phyloP scores from a whole-genome alignment of 1,140 invertebrate genomes.

The Battus philenor region DNA sequence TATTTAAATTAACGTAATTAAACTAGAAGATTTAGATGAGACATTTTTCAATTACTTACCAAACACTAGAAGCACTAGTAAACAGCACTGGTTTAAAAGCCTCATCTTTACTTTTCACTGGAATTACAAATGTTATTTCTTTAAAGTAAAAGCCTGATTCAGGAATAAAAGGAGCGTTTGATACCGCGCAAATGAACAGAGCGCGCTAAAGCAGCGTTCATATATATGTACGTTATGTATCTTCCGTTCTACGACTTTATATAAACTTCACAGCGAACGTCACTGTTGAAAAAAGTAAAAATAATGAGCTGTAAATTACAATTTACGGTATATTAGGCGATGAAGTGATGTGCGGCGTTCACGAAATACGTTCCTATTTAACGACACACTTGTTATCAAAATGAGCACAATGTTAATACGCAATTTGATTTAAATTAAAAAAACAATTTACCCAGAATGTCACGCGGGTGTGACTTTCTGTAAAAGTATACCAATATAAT shows the following conservation, averaged over 20 bases:
- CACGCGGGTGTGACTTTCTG: too few species aligned
- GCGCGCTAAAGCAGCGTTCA: background rate
- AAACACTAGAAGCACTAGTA: background rate
- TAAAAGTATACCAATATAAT: too few species aligned
- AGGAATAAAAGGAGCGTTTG: background rate
- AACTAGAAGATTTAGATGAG: too few species aligned
- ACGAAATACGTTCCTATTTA: background rate
- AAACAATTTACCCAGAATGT: slow-evolving; percentile 2
- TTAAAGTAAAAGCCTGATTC: background rate
- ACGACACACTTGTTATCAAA: slow-evolving; percentile 1
- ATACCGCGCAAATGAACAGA: background rate
- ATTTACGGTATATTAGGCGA: background rate
- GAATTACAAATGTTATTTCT: background rate
- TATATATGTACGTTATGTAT: slow-evolving; percentile 1
- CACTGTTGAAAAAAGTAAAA: background rate
- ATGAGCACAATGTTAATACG: background rate
- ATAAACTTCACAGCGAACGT: background rate
- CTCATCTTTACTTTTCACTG: background rate
- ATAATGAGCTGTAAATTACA: slow-evolving; percentile 7
- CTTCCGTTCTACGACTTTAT: slow-evolving; percentile 9
- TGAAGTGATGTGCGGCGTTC: background rate
- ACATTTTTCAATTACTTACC: slow-evolving; percentile 1
- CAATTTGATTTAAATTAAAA: slow-evolving; percentile 2
- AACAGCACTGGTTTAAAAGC: background rate
- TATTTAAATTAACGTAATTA: too few species aligned